These are phyloP conservation scores for Rhizoglyphus robini DNA, from an alignment of 1,140 invertebrate species.

Conservation along the genomic window DNA sequence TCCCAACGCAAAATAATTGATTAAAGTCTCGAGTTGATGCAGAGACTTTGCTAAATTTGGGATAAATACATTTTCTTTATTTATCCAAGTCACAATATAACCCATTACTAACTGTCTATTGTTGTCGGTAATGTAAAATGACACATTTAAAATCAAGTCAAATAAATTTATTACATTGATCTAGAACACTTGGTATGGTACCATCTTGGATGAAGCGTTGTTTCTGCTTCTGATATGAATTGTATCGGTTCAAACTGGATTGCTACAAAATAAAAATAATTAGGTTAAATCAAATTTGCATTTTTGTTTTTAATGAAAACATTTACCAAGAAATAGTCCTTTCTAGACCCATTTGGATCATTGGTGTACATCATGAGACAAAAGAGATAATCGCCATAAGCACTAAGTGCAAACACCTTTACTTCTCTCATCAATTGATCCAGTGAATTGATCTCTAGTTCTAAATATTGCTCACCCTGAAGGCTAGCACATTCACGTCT, in stretches of 20 bases:
- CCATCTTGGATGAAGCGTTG: neutral
- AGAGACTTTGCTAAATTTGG: no score
- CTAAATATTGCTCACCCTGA: slow-evolving; percentile 1
- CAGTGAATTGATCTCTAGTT: neutral
- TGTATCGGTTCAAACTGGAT: neutral
- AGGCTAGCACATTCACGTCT: neutral
- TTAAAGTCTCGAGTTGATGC: no score
- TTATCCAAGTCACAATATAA: no score
- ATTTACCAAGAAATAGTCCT: neutral
- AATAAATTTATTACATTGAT: neutral
- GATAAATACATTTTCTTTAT: no score
- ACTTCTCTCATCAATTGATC: neutral
- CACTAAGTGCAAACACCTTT: neutral
- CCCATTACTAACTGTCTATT: no score
- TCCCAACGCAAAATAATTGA: no score
- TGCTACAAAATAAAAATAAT: neutral
- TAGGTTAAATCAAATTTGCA: neutral
- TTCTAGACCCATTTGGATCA: neutral
- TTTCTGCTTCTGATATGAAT: neutral
- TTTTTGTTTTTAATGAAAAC: neutral
- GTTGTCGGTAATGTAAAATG: no score
- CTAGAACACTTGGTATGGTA: neutral
- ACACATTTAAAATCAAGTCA: no score
- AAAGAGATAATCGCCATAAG: neutral
- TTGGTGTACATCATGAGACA: slow-evolving; percentile 4